Percentiles rank a stretch among this genome's conserved stretches.
Conservation (phyloP, 2,888 invertebrate species). For the Drosophila recens region DNA sequence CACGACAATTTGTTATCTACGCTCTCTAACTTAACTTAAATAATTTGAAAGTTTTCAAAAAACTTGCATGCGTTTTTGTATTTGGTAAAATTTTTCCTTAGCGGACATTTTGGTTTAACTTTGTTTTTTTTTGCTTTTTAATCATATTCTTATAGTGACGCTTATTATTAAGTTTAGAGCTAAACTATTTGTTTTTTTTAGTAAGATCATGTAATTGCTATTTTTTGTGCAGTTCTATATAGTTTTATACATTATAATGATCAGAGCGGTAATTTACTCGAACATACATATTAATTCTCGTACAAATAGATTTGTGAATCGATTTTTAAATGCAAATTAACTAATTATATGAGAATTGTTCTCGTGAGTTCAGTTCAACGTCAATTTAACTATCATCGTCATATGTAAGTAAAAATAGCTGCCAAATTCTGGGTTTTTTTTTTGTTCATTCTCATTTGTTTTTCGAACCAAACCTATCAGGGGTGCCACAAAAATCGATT, state of each 20-base stretch:
- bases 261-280: conserved; percentile 2
- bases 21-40: conserved; percentile 27
- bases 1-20: conserved; percentile 13
- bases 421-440: not conserved
- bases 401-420: conserved; percentile 12
- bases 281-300: not conserved
- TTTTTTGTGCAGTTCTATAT: not conserved
- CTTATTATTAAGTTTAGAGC: not conserved
- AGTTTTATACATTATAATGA: not conserved
- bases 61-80: conserved; percentile 53
- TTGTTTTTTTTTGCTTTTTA: conserved; percentile 10
- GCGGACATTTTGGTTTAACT: conserved; percentile 62
- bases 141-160: conserved; percentile 7
- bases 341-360: conserved; percentile 61
- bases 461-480: not conserved
- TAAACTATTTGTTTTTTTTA: conserved; percentile 1
- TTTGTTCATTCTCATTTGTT: not conserved
- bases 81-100: conserved; percentile 64
- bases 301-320: conserved; percentile 8
- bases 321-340: conserved; percentile 64
- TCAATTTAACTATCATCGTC: not conserved
- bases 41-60: conserved; percentile 62
- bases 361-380: conserved; percentile 49
- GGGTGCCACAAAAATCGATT: too few species aligned
- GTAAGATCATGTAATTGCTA: not conserved